Base-by-base conservation (phyloP, 2,113 vertebrate genomes). In the Dromaius novaehollandiae region DNA sequence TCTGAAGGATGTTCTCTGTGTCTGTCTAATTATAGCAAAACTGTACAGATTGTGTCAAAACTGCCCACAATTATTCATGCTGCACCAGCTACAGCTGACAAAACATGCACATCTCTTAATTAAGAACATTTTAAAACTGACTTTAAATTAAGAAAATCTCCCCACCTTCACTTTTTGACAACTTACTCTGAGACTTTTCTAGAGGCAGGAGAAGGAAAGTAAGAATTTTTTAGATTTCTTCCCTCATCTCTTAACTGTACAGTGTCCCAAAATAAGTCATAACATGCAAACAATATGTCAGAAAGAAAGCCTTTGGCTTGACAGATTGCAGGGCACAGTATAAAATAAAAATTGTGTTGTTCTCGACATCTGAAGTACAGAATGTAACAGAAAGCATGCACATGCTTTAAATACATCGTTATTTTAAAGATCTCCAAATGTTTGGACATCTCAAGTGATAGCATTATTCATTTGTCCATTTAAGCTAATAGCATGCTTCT, bases 21-120 rank as follows among this genome's bases (percentile, higher is more conserved):
- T 77, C 77, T 86, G 42, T 86, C 64, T 95, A 95, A 90, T 96
- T 96, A 91, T 79, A 88, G 75, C 13, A 68, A 92, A 95, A 44
- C 28, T 74, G 64, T 80, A 56, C 77, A 68, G 80, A 78, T 51
- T 81, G 78, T 94, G 70, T 93, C 85, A 95, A 85, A 94, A 92
- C 26, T 90, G 25, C 73, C 90, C 86, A 55, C 50, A 81, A 88
- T 82, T 88, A 93, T 65, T 71, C 81, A 89, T 82, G 48, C 65
- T 80, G 58, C 61, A 90, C 25, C 58, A 85, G 82, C 21, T 81
- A 50, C 0, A 2, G 69, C 63, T 94, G 85, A 94, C 90, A 88
- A 93, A 97, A 85, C 38, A 74, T 26, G 19, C n/a, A 80, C 32
- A 71, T 65, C 77, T 83, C 19, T 55, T 94, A 71, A 97, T 92